These are phyloP conservation scores for Auanema sp. DNA, from an alignment of 2,888 invertebrate species.

Conservation along the genomic window DNA sequence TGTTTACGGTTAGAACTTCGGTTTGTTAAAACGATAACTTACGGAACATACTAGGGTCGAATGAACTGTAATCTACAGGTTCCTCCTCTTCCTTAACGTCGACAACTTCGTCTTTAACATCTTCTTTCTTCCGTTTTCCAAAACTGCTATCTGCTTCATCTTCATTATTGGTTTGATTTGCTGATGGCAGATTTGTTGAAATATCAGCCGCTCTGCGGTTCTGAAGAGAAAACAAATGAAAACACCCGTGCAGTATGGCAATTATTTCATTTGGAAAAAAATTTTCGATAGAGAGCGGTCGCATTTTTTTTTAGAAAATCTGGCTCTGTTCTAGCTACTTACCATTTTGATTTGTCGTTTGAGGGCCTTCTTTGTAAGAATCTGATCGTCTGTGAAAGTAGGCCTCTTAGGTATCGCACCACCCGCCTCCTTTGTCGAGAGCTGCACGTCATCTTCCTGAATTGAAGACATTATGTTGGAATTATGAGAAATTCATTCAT, in stretches of 20 bases:
- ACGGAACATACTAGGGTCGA: slow-evolving; percentile 24
- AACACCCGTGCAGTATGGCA: no score
- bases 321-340: no score
- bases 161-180: neutral
- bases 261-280: no score
- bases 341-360: slow-evolving; percentile 32
- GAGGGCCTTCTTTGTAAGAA: slow-evolving; percentile 43
- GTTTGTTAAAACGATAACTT: no score
- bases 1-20: no score
- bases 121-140: slow-evolving; percentile 13
- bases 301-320: no score
- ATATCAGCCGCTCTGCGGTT: slow-evolving; percentile 18
- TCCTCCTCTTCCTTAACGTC: slow-evolving; percentile 15
- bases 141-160: slow-evolving; percentile 1
- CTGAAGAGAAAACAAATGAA: slow-evolving; percentile 19
- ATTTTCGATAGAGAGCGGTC: no score
- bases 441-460: no score
- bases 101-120: slow-evolving; percentile 8
- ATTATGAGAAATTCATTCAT: slow-evolving; percentile 2
- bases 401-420: no score
- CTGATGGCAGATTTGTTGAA: slow-evolving; percentile 2
- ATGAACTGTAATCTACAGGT: slow-evolving; percentile 31
- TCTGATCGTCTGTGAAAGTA: slow-evolving; percentile 33
- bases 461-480: no score
- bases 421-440: no score